phyloP scores from a whole-genome alignment of 1,140 invertebrate species.

The Trialeurodes vaporariorum region DNA sequence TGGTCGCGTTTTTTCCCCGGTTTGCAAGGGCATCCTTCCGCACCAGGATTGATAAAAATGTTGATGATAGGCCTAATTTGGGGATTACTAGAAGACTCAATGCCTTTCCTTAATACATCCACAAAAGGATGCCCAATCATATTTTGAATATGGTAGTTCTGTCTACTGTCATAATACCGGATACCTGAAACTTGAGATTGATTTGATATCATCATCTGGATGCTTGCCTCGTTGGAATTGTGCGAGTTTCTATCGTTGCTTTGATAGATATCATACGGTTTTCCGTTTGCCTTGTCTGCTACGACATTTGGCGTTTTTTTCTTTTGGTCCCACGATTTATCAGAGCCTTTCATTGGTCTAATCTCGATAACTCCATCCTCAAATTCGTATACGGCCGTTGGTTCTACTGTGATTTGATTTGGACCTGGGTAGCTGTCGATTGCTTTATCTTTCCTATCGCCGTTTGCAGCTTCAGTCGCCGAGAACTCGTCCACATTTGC shows the following conservation, averaged over 20 bases:
- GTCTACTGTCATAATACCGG: not conserved
- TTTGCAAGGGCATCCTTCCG: too few relatives aligned
- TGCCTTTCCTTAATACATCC: too few relatives aligned
- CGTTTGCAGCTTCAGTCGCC: not conserved
- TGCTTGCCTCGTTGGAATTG: not conserved
- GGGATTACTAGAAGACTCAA: too few relatives aligned
- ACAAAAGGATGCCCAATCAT: not conserved
- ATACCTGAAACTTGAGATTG: not conserved
- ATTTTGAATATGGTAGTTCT: not conserved
- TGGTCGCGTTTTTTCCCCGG: too few relatives aligned
- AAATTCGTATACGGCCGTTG: not conserved
- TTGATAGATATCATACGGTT: not conserved
- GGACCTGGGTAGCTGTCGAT: not conserved
- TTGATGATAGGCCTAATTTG: too few relatives aligned
- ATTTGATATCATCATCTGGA: not conserved
- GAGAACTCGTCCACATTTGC: too few relatives aligned
- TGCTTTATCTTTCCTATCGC: not conserved
- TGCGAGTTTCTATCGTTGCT: not conserved
- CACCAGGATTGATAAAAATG: too few relatives aligned
- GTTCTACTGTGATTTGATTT: not conserved
- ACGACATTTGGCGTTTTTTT: too few relatives aligned
- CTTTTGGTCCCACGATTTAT: not conserved
- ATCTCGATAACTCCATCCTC: not conserved
- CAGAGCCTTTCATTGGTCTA: not conserved
- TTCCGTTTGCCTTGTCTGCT: not conserved